A percentile compares a stretch with the other conserved stretches of the same genome.
phyloP scores from a whole-genome alignment of 1,140 invertebrate genomes.

The Araneus ventricosus region DNA sequence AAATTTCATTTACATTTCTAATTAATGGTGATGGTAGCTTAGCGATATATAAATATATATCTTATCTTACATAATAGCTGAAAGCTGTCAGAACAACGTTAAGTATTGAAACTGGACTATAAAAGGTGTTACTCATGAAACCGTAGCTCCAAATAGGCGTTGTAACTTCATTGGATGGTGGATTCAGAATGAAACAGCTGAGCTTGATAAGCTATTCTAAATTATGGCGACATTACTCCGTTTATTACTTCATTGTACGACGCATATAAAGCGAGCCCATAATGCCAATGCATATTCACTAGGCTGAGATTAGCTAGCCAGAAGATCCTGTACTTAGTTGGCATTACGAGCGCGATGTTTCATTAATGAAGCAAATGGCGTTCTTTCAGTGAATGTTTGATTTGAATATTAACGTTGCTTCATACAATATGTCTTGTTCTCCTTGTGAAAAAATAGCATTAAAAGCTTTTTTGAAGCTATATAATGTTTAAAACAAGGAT shows the following conservation, averaged over 20 bases:
- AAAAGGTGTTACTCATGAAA: constrained; percentile 48
- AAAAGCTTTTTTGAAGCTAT: too few relatives aligned
- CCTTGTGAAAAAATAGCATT: too few relatives aligned
- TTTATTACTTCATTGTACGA: constrained; percentile 60
- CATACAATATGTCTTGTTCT: too few relatives aligned
- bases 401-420: too few relatives aligned
- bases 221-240: constrained; percentile 51
- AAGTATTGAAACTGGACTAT: constrained; percentile 26
- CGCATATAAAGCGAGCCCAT: constrained; percentile 19
- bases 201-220: constrained; percentile 42
- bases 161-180: not conserved
- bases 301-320: not conserved
- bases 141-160: not conserved
- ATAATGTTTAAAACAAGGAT: too few relatives aligned
- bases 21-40: too few relatives aligned
- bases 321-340: not conserved
- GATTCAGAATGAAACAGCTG: constrained; percentile 20
- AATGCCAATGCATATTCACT: constrained; percentile 51
- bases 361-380: too few relatives aligned
- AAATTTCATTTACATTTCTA: too few relatives aligned
- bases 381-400: too few relatives aligned
- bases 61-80: constrained; percentile 36
- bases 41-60: too few relatives aligned
- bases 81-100: constrained; percentile 25
- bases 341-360: too few relatives aligned